Base-by-base conservation (phyloP, 1,140 invertebrate genomes). In the Bathynomus jamesi region DNA sequence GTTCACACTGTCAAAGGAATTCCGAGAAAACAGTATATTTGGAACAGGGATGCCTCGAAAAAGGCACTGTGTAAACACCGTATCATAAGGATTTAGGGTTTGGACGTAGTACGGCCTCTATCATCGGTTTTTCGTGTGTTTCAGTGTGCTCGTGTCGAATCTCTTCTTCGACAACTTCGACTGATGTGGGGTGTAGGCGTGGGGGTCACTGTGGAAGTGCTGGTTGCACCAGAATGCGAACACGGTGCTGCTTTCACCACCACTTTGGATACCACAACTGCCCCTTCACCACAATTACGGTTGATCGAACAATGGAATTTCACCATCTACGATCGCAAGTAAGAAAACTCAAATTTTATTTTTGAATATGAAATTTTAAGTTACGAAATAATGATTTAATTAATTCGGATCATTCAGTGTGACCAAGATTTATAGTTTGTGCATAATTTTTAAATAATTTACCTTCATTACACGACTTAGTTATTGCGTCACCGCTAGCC, bases 241-340 rank as follows among this genome's bases (percentile, higher is more conserved):
- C 89, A 89, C 78, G 86, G 84, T 65, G 79, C 80, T n/a, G 79
- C 82, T 32, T 78, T 82, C 31, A 82, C 83, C 17, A 80, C 81
- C 4, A 79, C 81, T 24, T 78, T 80, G n/a, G 82, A 86, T 65
- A 53, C 13, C 21, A 85, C 83, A 67, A 80, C 83, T 3, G 78
- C 79, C 13, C 84, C 84, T 53, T 79, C 81, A 25, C 80, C 78
- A 13, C 77, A 78, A 64, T 82, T 76, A 66, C 81, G 88, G 74
- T 82, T 91, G 21, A 80, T 92, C 73, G 90, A 92, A 80, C 88
- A 90, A 78, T 92, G 90, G 90, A 88, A 85, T 65, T 85, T 92
- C 72, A 84, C 85, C 73, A 81, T 88, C 60, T 70, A 74, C 74
- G 62, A 76, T 28, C 71, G 71, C 67, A 74, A 53, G 40, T 53